Percentiles rank a stretch among this genome's conserved stretches.
phyloP scores from a whole-genome alignment of 2,888 invertebrate genomes.

The Abscondita cerata region DNA sequence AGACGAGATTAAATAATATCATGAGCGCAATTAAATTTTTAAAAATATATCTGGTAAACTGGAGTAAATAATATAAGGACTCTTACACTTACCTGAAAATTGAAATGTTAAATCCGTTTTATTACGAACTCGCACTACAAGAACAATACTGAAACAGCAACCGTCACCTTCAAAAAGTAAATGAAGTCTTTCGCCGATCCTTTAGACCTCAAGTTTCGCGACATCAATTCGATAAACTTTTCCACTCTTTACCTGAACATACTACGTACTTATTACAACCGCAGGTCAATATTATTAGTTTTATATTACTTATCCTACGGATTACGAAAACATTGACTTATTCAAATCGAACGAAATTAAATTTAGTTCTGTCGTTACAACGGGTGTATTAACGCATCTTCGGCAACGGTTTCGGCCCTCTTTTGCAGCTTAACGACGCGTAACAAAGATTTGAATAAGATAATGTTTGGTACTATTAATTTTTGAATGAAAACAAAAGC shows the following conservation, averaged over 20 bases:
- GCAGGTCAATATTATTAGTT: constrained; percentile 8
- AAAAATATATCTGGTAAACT: no score
- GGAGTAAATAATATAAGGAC: no score
- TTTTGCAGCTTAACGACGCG: constrained; percentile 23
- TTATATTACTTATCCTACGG: background rate
- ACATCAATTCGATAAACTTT: constrained; percentile 33
- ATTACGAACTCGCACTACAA: background rate
- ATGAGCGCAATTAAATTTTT: no score
- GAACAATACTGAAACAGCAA: constrained; percentile 9
- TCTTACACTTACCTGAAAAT: no score
- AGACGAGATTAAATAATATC: no score
- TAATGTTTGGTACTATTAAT: constrained; percentile 9
- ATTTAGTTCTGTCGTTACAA: background rate
- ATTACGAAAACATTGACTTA: background rate
- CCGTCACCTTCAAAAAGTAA: constrained; percentile 24
- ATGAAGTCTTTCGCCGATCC: constrained; percentile 35
- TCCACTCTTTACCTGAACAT: constrained; percentile 14
- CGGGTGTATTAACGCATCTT: background rate
- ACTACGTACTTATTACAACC: constrained; percentile 7
- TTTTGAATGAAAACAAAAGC: background rate
- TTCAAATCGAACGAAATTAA: no score
- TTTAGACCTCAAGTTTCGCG: constrained; percentile 29
- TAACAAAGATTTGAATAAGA: constrained; percentile 13
- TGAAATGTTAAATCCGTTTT: no score
- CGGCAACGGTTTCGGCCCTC: constrained; percentile 16